Evolutionary conservation across 2,113 vertebrate species (phyloP), one percentile per base, ranked within the genome.

Genomic region (Eidolon helvum): DNA sequence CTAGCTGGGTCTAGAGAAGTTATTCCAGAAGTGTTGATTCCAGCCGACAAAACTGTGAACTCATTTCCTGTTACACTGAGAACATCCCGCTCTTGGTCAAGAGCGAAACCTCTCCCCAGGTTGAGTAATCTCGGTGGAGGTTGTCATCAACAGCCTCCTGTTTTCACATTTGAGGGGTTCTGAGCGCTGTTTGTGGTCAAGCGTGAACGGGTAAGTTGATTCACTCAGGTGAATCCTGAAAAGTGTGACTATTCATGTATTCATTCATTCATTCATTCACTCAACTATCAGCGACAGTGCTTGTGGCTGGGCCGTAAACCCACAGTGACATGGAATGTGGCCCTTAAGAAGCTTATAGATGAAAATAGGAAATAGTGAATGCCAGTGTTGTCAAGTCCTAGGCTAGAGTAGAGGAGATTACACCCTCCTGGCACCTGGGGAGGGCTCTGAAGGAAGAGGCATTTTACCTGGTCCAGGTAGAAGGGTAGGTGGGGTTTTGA

Each of bases 41-140:
- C 85, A 43, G 61, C 50, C 18, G 28, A 14, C 45, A 10, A 57
- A 90, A 78, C 65, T 50, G n/a, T 84, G 93, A 45, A 33, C 74
- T 97, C 91, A 96, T 93, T 98, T 98, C 96, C 97, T 96, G 88
- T 78, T 87, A 91, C 30, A 43, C 59, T 0, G 79, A 95, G 68
- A 91, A 82, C 53, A 10, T 30, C 48, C 74, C 16, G 30, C 94
- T 95, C 89, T 96, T 84, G n/a, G 87, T 79, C 92, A 50, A 87
- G 86, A 90, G 87, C 5, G 4, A 79, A 87, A 14, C 11, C 3
- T 61, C 74, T 79, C 57, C 21, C 78, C 11, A 33, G 61, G 33
- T 72, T 97, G 96, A 72, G 84, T 88, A 90, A 94, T 97, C 50
- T 19, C 21, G 33, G 40, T 53, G 26, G 88, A 87, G 53, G 48